phyloP scores from a whole-genome alignment of 2,888 invertebrate genomes.

The Platypus cylindrus region DNA sequence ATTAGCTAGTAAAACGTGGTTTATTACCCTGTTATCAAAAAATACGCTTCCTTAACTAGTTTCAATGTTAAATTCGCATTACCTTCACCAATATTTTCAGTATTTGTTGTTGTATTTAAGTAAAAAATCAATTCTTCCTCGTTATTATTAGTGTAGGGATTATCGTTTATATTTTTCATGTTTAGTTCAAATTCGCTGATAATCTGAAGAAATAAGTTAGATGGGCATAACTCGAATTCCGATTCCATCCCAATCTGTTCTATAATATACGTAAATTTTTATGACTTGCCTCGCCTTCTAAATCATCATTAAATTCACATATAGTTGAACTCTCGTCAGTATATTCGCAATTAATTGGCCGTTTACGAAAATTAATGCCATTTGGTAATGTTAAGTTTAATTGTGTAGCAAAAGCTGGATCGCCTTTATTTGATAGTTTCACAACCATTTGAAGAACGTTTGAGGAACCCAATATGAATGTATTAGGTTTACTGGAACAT shows the following conservation, averaged over 20 bases:
- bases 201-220: too few species aligned
- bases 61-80: slow-evolving; percentile 1
- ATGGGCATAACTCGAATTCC: too few species aligned
- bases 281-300: slow-evolving; percentile 4
- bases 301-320: slow-evolving; percentile 8
- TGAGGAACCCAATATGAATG: slow-evolving; percentile 29
- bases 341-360: slow-evolving; percentile 4
- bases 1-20: slow-evolving; percentile 5
- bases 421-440: slow-evolving; percentile 34
- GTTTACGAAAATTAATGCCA: slow-evolving; percentile 19
- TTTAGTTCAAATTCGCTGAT: slow-evolving; percentile 3
- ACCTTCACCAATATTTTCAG: slow-evolving; percentile 2
- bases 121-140: slow-evolving; percentile 2
- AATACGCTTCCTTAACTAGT: slow-evolving; percentile 7
- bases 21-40: slow-evolving; percentile 9
- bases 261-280: neutral
- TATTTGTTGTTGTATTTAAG: slow-evolving; percentile 7
- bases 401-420: slow-evolving; percentile 39
- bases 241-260: neutral
- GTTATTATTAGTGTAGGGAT: neutral
- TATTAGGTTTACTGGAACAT: slow-evolving; percentile 18
- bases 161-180: slow-evolving; percentile 3
- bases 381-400: slow-evolving; percentile 36
- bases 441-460: slow-evolving; percentile 24
- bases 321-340: slow-evolving; percentile 2